These are phyloP conservation scores for Stigmatopora nigra DNA, from an alignment of 2,113 vertebrate genomes.

Conservation along the genomic window DNA sequence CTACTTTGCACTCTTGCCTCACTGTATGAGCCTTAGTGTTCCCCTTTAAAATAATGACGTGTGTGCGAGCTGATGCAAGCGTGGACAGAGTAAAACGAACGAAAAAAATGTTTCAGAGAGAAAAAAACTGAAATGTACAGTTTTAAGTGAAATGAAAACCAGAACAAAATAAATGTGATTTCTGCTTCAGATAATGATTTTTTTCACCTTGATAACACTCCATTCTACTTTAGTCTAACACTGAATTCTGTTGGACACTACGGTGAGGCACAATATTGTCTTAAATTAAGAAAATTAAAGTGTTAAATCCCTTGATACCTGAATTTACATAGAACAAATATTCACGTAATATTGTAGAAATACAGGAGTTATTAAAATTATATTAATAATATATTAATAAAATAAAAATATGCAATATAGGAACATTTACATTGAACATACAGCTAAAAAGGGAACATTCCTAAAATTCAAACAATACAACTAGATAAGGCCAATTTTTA, in stretches of 20 bases:
- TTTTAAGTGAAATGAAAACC: constrained; percentile 66
- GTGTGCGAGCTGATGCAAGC: constrained; percentile 19
- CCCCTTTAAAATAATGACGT: constrained; percentile 38
- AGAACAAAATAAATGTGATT: constrained; percentile 76
- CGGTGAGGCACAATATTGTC: not conserved
- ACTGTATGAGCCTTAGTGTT: constrained; percentile 29
- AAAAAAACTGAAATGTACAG: constrained; percentile 56
- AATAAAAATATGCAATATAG: no score
- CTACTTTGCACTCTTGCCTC: constrained; percentile 29
- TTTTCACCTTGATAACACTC: not conserved
- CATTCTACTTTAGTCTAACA: no score
- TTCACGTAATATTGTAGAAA: no score
- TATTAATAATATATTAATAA: no score
- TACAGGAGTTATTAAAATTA: no score
- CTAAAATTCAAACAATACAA: no score
- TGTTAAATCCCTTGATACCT: no score
- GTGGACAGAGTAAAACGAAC: constrained; percentile 10
- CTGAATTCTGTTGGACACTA: not conserved
- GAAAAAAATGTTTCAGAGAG: constrained; percentile 38
- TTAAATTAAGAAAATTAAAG: not conserved
- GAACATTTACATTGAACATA: no score
- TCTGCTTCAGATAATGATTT: constrained; percentile 41
- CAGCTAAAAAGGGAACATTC: no score
- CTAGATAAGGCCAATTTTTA: no score
- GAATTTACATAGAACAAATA: no score